Conservation (phyloP, 1,140 invertebrate species). For the Diachasmimorpha longicaudata region DNA sequence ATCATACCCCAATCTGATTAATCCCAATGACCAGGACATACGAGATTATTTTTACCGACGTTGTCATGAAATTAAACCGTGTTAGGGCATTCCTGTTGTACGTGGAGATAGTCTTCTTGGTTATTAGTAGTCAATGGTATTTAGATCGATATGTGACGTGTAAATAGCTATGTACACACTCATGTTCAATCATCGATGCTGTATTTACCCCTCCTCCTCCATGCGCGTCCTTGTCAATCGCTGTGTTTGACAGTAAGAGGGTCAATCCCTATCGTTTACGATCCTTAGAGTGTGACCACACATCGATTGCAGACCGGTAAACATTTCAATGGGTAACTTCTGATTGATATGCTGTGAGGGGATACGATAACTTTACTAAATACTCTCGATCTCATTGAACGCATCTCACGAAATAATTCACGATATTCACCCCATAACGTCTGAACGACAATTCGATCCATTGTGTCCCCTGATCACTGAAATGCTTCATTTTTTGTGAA, state of each 20-base stretch:
- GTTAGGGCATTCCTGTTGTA: background rate
- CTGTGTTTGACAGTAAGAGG: conserved; percentile 36
- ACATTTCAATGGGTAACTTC: conserved; percentile 10
- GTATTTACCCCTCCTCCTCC: background rate
- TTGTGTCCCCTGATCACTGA: too few relatives aligned
- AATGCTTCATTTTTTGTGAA: too few relatives aligned
- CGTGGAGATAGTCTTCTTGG: background rate
- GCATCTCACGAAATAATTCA: conserved; percentile 11
- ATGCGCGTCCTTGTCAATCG: conserved; percentile 31
- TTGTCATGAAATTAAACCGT: too few relatives aligned
- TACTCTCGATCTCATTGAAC: conserved; percentile 14
- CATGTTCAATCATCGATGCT: conserved; percentile 29
- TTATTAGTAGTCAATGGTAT: background rate
- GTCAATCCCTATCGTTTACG: background rate
- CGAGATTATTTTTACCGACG: too few relatives aligned
- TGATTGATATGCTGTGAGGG: background rate
- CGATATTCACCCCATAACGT: too few relatives aligned
- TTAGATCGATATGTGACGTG: conserved; percentile 1
- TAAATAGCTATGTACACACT: background rate
- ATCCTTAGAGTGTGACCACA: conserved; percentile 23
- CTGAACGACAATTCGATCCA: too few relatives aligned
- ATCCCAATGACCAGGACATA: too few relatives aligned
- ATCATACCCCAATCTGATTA: too few relatives aligned
- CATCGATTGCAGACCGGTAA: conserved; percentile 4
- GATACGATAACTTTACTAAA: conserved; percentile 16